These are phyloP conservation scores for Ariopsis seemanni DNA, from an alignment of 2,113 vertebrate genomes.

Conservation along the genomic window DNA sequence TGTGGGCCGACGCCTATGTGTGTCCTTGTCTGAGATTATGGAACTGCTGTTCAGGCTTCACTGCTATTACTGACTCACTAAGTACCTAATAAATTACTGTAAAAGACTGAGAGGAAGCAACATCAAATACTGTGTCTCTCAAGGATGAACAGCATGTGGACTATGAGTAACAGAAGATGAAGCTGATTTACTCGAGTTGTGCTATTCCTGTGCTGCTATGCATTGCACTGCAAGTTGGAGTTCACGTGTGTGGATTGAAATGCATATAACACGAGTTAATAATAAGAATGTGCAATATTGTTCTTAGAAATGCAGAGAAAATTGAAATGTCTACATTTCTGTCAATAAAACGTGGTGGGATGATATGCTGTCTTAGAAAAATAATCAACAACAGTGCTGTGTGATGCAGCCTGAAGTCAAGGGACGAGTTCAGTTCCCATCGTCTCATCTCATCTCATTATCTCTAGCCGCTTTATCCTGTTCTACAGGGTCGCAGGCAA, in stretches of 20 bases:
- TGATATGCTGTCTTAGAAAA: neutral
- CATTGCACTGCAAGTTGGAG: neutral
- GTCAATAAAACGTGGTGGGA: neutral
- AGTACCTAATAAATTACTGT: constrained; percentile 26
- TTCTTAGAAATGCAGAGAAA: neutral
- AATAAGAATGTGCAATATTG: neutral
- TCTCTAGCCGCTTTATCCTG: too few relatives aligned
- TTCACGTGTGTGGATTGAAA: neutral
- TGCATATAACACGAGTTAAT: neutral
- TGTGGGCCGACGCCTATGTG: constrained; percentile 10
- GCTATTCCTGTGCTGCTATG: neutral
- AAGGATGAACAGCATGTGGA: constrained; percentile 10
- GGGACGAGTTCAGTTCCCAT: neutral
- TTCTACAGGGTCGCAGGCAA: too few relatives aligned
- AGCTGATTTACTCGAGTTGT: neutral
- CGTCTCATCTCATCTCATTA: too few relatives aligned
- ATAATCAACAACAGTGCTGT: neutral
- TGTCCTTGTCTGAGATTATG: constrained; percentile 8
- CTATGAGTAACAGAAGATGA: neutral
- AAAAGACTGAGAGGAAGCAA: constrained; percentile 18
- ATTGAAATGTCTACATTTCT: neutral
- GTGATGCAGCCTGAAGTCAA: neutral
- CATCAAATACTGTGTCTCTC: neutral
- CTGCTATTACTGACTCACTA: constrained; percentile 14
- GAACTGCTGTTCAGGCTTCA: constrained; percentile 19